Base-by-base conservation (phyloP, 2,888 invertebrate genomes). In the Temnothorax unifasciatus region DNA sequence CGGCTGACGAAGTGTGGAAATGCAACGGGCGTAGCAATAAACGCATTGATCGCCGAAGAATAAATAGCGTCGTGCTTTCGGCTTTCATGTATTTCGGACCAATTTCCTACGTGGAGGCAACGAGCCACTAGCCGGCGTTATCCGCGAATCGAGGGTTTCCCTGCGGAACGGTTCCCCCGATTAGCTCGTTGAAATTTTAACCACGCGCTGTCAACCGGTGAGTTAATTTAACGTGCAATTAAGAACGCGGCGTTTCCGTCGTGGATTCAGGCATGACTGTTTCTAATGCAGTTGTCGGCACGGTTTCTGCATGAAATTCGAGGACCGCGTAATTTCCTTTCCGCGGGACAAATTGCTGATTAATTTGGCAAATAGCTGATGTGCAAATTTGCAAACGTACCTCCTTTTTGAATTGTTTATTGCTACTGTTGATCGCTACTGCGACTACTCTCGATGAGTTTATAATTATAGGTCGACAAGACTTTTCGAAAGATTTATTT, bases 101-200 rank as follows among this genome's bases (percentile, higher is more conserved):
- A 81, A 71, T 81, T 81, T 71, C 47, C 71, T 79, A 71, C 47
- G 38, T n/a, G 38, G 47, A 61, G 47, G 59, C 73, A 81, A 81
- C 61, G 71, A 71, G 79, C 47, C 25, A 8, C 57, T 52, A 59
- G 44, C 34, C 29, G 44, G 9, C 18, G 61, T 25, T 66, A 29
- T n/a, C 4, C 54, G 21, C 71, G 69, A 71, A 85, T 21, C 34
- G 69, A 83, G 52, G 54, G 18, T 11, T 25, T 47, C 63, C 54
- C 68, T 52, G 52, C 29, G 73, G 44, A 54, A 73, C 61, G 66
- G 38, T 57, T 73, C 38, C 57, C 77, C 18, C 52, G 83, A 87
- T 86, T 84, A 82, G 66, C 71, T 81, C 83, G 76, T 81, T 86
- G 81, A 87, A 82, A 84, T 83, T 86, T 73, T 73, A 76, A 87